Percentiles rank a stretch among this genome's conserved stretches.
These are phyloP conservation scores for Myotis davidii DNA, from an alignment of 2,113 vertebrate species.

Conservation along the genomic window DNA sequence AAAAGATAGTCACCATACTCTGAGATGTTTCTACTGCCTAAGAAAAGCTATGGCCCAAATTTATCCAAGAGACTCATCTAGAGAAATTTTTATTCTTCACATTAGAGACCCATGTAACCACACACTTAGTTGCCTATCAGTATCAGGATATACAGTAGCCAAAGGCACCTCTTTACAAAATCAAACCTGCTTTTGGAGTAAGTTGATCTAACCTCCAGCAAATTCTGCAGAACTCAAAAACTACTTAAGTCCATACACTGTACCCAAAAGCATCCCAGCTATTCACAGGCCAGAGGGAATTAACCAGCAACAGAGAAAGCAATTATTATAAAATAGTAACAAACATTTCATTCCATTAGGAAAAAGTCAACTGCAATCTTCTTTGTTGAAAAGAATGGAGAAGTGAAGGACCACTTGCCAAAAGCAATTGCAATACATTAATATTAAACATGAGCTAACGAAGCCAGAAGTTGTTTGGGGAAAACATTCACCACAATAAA, in stretches of 20 bases:
- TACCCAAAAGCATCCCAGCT: slow-evolving; percentile 28
- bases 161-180: slow-evolving; percentile 60
- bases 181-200: slow-evolving; percentile 27
- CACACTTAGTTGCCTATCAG: neutral
- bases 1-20: neutral
- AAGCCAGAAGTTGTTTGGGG: slow-evolving; percentile 83
- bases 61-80: neutral
- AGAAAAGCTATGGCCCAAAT: neutral
- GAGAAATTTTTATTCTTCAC: neutral
- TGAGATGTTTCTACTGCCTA: neutral
- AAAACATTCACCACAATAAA: slow-evolving; percentile 79
- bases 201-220: slow-evolving; percentile 55
- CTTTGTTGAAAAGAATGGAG: slow-evolving; percentile 64
- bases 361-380: slow-evolving; percentile 58
- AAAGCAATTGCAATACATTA: slow-evolving; percentile 82
- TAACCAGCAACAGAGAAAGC: slow-evolving; percentile 8
- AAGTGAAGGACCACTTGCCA: slow-evolving; percentile 80
- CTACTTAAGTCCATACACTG: slow-evolving; percentile 47
- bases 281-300: neutral
- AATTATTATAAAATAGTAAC: slow-evolving; percentile 32
- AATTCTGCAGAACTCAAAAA: slow-evolving; percentile 72
- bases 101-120: slow-evolving; percentile 56
- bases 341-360: slow-evolving; percentile 54
- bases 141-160: slow-evolving; percentile 43
- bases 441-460: slow-evolving; percentile 83